These are phyloP conservation scores for Aldabrachelys gigantea DNA, from an alignment of 2,113 vertebrate species.

Conservation along the genomic window DNA sequence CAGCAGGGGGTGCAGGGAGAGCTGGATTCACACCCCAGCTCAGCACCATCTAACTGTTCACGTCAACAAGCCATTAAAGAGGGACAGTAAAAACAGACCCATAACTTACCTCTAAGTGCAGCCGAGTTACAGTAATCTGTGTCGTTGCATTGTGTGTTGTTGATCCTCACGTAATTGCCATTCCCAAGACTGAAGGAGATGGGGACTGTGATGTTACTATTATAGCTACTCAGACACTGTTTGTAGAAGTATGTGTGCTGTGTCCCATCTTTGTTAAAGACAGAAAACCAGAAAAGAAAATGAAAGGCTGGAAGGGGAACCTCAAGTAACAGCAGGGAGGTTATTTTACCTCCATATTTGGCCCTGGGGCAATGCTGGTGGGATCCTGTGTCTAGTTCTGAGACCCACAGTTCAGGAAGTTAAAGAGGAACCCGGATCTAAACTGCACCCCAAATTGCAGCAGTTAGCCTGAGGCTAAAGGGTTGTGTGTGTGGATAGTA, in stretches of 20 bases:
- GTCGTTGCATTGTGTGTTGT: accelerated
- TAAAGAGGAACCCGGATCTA: neutral
- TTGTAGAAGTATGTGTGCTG: neutral
- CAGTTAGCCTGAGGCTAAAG: neutral
- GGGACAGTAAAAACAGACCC: neutral
- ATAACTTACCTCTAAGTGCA: neutral
- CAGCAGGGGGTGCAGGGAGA: too few species aligned
- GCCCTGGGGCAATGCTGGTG: too few species aligned
- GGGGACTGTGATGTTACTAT: neutral
- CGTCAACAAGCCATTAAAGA: neutral
- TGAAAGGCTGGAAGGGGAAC: neutral
- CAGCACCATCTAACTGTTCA: too few species aligned
- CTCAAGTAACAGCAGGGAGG: neutral
- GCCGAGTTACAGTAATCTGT: neutral
- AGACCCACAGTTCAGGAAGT: too few species aligned
- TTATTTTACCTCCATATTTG: neutral
- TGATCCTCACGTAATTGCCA: neutral
- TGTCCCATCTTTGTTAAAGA: neutral
- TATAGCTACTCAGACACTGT: neutral
- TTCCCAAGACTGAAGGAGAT: neutral
- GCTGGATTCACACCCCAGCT: neutral
- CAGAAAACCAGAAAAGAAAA: neutral
- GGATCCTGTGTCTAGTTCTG: too few species aligned
- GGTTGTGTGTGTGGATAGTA: neutral
- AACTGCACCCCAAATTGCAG: neutral